Conservation (phyloP, 1,140 invertebrate genomes). For the Drosophila simulans region DNA sequence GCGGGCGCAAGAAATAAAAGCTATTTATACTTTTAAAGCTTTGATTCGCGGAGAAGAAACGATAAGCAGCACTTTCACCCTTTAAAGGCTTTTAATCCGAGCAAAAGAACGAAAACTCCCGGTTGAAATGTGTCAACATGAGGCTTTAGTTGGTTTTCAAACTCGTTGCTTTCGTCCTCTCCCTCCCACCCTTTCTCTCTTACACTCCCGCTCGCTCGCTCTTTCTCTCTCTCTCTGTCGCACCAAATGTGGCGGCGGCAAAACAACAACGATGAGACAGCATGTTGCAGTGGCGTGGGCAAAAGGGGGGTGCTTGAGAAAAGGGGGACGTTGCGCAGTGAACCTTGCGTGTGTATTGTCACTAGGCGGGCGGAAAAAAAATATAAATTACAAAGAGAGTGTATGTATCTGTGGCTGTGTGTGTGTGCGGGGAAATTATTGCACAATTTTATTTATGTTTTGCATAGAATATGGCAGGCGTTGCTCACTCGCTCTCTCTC, state of each 20-base stretch:
- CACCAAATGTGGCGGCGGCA: conserved; percentile 67
- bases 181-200: neutral
- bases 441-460: conserved; percentile 79
- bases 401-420: conserved; percentile 39
- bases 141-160: conserved; percentile 42
- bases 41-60: conserved; percentile 7
- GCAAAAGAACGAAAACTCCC: conserved; percentile 21
- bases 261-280: conserved; percentile 78
- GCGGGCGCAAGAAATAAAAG: conserved; percentile 32
- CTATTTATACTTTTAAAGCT: conserved; percentile 72
- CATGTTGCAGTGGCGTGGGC: conserved; percentile 62
- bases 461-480: conserved; percentile 56
- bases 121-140: conserved; percentile 76
- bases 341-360: conserved; percentile 76
- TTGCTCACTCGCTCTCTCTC: conserved; percentile 49
- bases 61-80: conserved; percentile 67
- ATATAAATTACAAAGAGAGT: conserved; percentile 18
- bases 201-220: neutral
- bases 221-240: conserved; percentile 13
- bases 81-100: conserved; percentile 62
- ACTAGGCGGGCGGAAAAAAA: conserved; percentile 53
- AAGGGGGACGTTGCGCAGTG: conserved; percentile 67
- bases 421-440: conserved; percentile 51
- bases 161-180: conserved; percentile 33
- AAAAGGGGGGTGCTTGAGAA: conserved; percentile 5